A percentile compares a stretch with the other conserved stretches of the same genome.
phyloP scores from a whole-genome alignment of 1,140 invertebrate genomes.

The Drosophila bipectinata region DNA sequence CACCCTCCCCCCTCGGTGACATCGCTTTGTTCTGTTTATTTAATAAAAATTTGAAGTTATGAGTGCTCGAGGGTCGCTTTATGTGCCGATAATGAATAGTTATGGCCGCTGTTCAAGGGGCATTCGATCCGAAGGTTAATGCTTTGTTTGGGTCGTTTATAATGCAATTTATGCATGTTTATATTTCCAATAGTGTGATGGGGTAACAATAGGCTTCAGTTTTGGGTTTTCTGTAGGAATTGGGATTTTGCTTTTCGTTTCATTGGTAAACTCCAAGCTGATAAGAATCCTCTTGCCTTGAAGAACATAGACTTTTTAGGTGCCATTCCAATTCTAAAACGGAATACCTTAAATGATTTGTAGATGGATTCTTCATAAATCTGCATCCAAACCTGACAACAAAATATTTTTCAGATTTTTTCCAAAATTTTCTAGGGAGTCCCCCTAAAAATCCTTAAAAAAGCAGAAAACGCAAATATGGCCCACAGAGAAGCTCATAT shows the following conservation, averaged over 20 bases:
- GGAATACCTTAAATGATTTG: no score
- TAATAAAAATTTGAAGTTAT: constrained; percentile 81
- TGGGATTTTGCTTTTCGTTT: neutral
- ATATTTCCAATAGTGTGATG: constrained; percentile 34
- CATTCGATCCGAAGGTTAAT: constrained; percentile 36
- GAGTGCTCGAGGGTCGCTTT: constrained; percentile 62
- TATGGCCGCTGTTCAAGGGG: constrained; percentile 55
- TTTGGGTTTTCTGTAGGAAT: constrained; percentile 12
- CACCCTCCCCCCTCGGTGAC: constrained; percentile 43
- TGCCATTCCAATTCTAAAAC: no score
- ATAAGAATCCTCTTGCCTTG: neutral
- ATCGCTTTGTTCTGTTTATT: constrained; percentile 75
- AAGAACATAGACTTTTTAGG: neutral
- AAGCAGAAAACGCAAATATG: no score
- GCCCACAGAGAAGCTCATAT: no score
- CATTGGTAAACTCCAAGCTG: constrained; percentile 10
- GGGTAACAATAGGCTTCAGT: constrained; percentile 57
- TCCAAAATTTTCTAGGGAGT: no score
- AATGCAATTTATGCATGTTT: constrained; percentile 79
- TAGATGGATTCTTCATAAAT: no score
- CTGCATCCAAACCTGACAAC: no score
- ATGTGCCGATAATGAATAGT: constrained; percentile 83
- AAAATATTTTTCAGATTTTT: no score
- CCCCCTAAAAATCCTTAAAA: no score
- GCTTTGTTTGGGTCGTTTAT: constrained; percentile 71